phyloP scores from a whole-genome alignment of 2,797 vertebrate genomes.

The Tenualosa ilisha region DNA sequence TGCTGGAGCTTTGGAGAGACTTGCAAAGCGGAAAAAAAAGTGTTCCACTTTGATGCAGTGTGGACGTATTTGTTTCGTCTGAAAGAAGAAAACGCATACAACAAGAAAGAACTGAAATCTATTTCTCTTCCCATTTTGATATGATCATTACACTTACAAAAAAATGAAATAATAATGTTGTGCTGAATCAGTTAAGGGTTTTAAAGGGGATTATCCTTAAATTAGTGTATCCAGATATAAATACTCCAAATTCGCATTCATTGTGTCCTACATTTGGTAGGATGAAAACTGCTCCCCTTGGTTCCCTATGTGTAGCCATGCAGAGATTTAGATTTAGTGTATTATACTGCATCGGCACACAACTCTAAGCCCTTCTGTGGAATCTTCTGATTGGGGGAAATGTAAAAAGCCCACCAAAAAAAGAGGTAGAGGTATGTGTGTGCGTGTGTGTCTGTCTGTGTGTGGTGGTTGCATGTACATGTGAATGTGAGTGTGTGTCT shows the following conservation, averaged over 20 bases:
- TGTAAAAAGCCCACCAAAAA: background rate
- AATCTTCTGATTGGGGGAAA: background rate
- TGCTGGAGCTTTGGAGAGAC: background rate
- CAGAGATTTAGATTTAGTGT: background rate
- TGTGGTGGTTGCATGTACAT: slow-evolving; percentile 11
- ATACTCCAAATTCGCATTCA: background rate
- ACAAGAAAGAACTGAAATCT: background rate
- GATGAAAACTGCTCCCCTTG: background rate
- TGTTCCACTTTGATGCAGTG: background rate
- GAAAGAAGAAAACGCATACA: background rate
- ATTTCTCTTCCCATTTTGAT: background rate
- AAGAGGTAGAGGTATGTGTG: background rate
- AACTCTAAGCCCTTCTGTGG: background rate
- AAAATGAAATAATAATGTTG: background rate
- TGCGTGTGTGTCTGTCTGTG: background rate
- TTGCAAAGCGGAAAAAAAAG: background rate
- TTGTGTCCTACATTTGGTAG: slow-evolving; percentile 3
- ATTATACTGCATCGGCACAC: background rate
- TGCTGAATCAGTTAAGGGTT: background rate
- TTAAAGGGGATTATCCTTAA: slow-evolving; percentile 16
- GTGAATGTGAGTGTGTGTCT: slow-evolving; percentile 1
- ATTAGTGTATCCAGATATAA: background rate
- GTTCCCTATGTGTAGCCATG: background rate
- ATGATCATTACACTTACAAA: background rate
- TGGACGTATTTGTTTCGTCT: background rate